Evolutionary conservation across 2,797 vertebrate species (phyloP).

Genomic region (Phoxinus dragarum): DNA sequence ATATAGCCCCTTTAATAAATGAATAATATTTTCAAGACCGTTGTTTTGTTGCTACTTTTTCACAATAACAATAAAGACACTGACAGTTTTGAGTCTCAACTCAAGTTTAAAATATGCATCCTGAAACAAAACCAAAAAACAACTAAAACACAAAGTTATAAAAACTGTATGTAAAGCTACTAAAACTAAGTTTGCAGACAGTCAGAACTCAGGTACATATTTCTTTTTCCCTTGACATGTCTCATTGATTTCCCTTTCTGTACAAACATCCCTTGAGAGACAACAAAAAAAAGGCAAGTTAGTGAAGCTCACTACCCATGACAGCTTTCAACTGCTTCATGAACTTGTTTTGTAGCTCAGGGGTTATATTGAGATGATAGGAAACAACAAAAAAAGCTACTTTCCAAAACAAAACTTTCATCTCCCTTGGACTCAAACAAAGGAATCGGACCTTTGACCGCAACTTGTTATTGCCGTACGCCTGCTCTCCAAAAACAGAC

Average conservation of each 20-base stretch:
- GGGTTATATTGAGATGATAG: constrained; percentile 52
- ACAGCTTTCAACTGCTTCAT: constrained; percentile 43
- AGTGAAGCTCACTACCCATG: constrained; percentile 20
- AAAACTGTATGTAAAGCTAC: constrained; percentile 41
- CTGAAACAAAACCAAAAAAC: background rate
- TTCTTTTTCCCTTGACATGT: constrained; percentile 51
- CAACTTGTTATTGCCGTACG: constrained; percentile 52
- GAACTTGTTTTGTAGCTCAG: constrained; percentile 52
- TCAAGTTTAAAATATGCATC: background rate
- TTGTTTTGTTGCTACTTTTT: background rate
- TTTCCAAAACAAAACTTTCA: constrained; percentile 50
- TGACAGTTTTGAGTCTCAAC: background rate
- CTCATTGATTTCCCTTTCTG: constrained; percentile 53
- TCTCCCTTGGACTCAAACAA: constrained; percentile 52
- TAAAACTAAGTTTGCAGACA: constrained; percentile 46
- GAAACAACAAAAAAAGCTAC: constrained; percentile 44
- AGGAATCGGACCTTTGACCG: constrained; percentile 51
- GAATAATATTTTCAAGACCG: background rate
- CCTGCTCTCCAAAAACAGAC: constrained; percentile 53
- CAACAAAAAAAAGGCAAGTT: constrained; percentile 50
- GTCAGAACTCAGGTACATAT: constrained; percentile 54
- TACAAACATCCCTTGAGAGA: constrained; percentile 60
- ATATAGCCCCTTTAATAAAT: background rate
- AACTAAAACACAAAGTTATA: constrained; percentile 21
- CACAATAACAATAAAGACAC: background rate